phyloP scores from a whole-genome alignment of 2,113 vertebrate genomes.

The Podilymbus podiceps region DNA sequence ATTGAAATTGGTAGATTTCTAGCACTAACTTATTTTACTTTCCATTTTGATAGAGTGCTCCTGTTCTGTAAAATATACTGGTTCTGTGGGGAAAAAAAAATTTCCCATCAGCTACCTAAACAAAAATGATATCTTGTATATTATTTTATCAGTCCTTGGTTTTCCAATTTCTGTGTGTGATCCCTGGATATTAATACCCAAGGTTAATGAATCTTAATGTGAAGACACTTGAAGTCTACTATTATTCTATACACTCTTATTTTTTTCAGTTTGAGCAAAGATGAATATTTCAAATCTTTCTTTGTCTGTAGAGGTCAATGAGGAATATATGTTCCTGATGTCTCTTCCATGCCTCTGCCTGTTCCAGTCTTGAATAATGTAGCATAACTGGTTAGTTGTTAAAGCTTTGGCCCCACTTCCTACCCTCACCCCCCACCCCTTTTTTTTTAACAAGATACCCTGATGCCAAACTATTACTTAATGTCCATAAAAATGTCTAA shows the following conservation, averaged over 20 bases:
- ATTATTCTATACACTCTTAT: not conserved
- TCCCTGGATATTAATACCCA: not conserved
- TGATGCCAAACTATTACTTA: not conserved
- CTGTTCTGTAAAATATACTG: not conserved
- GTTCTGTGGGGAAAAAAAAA: not conserved
- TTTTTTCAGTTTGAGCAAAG: not conserved
- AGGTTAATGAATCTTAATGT: not conserved
- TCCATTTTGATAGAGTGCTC: not conserved
- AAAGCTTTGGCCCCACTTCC: not conserved
- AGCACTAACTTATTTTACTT: not conserved
- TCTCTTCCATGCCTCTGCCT: not conserved
- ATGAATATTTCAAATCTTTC: slow-evolving; percentile 1
- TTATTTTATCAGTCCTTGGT: not conserved
- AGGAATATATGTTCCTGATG: not conserved
- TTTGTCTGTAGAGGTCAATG: not conserved
- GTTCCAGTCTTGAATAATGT: not conserved
- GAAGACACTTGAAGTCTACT: not conserved
- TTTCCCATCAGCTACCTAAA: not conserved
- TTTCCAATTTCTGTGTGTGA: not conserved
- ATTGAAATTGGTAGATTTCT: not conserved
- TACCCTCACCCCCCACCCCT: accelerated
- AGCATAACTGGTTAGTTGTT: not conserved
- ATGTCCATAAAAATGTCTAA: not conserved
- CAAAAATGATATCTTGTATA: not conserved
- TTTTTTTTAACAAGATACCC: not conserved